Conservation (phyloP, 2,797 vertebrate species). For the Chaenodraco wilsoni region DNA sequence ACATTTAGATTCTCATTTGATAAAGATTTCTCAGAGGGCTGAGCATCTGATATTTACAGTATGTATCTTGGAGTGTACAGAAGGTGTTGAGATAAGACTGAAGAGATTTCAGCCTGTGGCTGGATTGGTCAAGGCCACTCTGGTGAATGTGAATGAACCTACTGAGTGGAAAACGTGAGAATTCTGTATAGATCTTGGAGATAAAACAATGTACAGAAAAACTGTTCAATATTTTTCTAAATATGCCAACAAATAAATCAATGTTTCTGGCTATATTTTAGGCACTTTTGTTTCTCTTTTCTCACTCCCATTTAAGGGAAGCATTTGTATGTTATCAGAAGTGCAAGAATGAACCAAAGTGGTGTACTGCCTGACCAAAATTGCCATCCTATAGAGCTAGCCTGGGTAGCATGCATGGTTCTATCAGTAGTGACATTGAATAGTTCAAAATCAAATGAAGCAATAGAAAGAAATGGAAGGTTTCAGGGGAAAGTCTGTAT, state of each 20-base stretch:
- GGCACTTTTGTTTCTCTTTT: not conserved
- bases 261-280: not conserved
- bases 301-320: not conserved
- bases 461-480: not conserved
- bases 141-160: not conserved
- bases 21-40: no score
- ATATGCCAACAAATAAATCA: not conserved
- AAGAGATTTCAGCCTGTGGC: slow-evolving; percentile 24
- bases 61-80: not conserved
- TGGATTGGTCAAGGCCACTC: slow-evolving; percentile 29
- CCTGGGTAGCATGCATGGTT: not conserved
- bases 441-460: not conserved
- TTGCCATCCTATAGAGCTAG: not conserved
- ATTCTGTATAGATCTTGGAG: no score
- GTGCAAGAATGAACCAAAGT: not conserved
- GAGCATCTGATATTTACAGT: slow-evolving; percentile 13
- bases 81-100: slow-evolving; percentile 19
- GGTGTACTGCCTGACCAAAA: not conserved
- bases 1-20: slow-evolving; percentile 1
- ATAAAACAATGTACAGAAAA: not conserved
- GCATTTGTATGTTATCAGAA: not conserved
- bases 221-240: not conserved
- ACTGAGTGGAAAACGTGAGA: no score
- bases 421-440: not conserved
- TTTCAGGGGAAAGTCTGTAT: not conserved